Evolutionary conservation across 2,888 invertebrate genomes (phyloP).

Genomic region (Nasonia oneida): DNA sequence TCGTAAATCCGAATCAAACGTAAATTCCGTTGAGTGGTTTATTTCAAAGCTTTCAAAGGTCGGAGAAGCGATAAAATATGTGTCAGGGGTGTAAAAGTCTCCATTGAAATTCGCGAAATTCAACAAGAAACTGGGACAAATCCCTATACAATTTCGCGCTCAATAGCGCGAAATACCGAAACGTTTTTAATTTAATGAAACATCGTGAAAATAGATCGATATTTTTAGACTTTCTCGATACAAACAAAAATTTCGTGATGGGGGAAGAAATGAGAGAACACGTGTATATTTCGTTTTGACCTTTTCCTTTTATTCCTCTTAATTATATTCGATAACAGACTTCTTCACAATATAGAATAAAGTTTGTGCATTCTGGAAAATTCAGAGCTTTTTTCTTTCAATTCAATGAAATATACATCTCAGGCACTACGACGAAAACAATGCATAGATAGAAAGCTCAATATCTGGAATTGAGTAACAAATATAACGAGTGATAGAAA

Average conservation of each 20-base stretch:
- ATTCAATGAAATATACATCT: slow-evolving; percentile 21
- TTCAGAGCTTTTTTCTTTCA: slow-evolving; percentile 23
- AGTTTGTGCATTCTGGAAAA: slow-evolving; percentile 43
- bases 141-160: neutral
- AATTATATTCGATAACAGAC: slow-evolving; percentile 48
- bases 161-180: slow-evolving; percentile 2
- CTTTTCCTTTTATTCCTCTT: slow-evolving; percentile 29
- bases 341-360: slow-evolving; percentile 37
- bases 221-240: neutral
- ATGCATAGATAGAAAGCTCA: slow-evolving; percentile 55
- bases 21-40: slow-evolving; percentile 13
- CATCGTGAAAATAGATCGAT: neutral
- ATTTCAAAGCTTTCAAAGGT: slow-evolving; percentile 20
- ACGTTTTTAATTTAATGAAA: slow-evolving; percentile 35
- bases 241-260: neutral
- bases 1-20: slow-evolving; percentile 6
- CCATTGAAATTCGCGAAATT: slow-evolving; percentile 35
- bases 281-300: neutral
- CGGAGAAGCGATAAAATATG: neutral
- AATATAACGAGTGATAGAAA: slow-evolving; percentile 60
- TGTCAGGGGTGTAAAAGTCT: slow-evolving; percentile 19
- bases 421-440: slow-evolving; percentile 48
- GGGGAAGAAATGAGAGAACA: neutral
- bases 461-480: slow-evolving; percentile 57
- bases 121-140: slow-evolving; percentile 27